Conservation (phyloP, 2,888 invertebrate genomes). For the Agrenia bidenticulata region DNA sequence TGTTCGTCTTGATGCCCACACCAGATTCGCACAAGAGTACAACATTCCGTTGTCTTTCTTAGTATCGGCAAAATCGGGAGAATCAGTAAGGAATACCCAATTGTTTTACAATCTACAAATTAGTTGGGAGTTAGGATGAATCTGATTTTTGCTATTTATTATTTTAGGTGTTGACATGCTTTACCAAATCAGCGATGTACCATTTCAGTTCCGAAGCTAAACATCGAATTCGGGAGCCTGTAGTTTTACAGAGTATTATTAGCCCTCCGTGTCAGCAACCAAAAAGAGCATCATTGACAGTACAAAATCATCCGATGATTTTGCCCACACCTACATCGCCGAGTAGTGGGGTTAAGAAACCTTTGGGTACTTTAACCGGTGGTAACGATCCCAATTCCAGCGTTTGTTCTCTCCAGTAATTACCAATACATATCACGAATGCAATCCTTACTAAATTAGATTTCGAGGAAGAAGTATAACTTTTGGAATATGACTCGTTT, state of each 20-base stretch:
- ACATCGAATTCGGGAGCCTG: constrained; percentile 41
- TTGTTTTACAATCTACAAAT: neutral
- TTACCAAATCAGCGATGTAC: constrained; percentile 48
- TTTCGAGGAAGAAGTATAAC: no score
- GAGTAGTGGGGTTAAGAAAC: neutral
- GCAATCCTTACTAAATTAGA: no score
- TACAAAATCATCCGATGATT: constrained; percentile 11
- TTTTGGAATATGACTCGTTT: no score
- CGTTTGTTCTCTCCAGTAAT: constrained; percentile 45
- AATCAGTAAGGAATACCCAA: constrained; percentile 36
- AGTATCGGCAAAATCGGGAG: constrained; percentile 52
- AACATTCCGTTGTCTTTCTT: constrained; percentile 48
- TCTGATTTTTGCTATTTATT: no score
- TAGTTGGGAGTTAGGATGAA: neutral
- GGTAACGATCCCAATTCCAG: constrained; percentile 43
- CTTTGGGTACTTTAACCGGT: neutral
- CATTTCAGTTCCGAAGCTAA: constrained; percentile 49
- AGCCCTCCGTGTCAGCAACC: no score
- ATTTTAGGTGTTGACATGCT: constrained; percentile 46
- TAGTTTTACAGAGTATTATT: constrained; percentile 32
- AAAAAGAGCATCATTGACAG: constrained; percentile 24
- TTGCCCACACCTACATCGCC: constrained; percentile 31
- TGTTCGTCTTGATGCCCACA: constrained; percentile 47
- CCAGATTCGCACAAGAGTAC: constrained; percentile 50
- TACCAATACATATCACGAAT: no score